phyloP scores from a whole-genome alignment of 2,797 vertebrate species.

The Streptopelia turtur region DNA sequence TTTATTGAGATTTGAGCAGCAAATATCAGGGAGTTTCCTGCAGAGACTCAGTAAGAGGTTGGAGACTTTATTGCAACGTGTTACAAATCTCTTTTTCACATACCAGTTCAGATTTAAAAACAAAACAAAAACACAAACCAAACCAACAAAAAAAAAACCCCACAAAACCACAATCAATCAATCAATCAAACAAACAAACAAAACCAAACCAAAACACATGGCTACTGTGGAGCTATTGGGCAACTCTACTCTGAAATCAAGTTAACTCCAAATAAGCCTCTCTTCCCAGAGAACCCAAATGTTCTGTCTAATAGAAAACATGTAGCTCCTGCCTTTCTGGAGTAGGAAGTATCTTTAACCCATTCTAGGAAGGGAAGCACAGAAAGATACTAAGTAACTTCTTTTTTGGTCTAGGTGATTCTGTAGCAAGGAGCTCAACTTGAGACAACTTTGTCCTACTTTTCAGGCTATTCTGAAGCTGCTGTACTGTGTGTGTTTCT shows the following conservation, averaged over 20 bases:
- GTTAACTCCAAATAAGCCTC: neutral
- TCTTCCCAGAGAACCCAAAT: neutral
- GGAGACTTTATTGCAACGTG: neutral
- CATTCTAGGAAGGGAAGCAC: neutral
- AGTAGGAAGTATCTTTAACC: neutral
- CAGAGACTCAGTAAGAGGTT: neutral
- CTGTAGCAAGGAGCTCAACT: neutral
- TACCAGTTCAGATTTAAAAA: neutral
- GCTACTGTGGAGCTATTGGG: neutral
- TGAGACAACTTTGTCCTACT: neutral
- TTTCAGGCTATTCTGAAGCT: neutral
- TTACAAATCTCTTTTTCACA: neutral
- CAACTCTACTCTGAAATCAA: neutral
- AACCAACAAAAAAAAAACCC: neutral
- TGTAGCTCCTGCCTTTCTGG: neutral
- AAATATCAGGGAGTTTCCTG: neutral
- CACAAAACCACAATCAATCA: too few relatives aligned
- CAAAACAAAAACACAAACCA: neutral
- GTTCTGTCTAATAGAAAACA: neutral
- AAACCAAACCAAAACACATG: rapidly evolving
- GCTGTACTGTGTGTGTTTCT: neutral
- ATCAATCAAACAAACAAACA: neutral
- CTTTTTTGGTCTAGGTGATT: neutral
- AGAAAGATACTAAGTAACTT: neutral
- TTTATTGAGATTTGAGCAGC: neutral